These are phyloP conservation scores for Trematomus loennbergii DNA, from an alignment of 2,113 vertebrate species.

Conservation along the genomic window DNA sequence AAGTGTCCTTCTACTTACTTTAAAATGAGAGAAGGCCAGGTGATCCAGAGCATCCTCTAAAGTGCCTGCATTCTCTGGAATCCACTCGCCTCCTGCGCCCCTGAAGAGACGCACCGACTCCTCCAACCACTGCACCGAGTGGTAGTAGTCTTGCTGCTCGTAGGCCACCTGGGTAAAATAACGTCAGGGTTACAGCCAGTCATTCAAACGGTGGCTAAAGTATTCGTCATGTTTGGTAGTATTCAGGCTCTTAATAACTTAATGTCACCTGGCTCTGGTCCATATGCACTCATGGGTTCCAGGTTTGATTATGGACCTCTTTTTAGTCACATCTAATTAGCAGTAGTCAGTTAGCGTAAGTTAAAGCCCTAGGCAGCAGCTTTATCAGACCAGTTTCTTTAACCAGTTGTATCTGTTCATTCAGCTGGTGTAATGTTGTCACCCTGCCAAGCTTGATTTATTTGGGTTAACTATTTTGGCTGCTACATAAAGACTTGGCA, in stretches of 20 bases:
- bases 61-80: slow-evolving; percentile 88
- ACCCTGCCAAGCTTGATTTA: background rate
- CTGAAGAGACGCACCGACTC: slow-evolving; percentile 91
- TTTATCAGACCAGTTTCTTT: background rate
- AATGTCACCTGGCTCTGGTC: background rate
- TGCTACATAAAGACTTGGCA: background rate
- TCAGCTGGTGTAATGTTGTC: background rate
- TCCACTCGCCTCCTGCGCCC: slow-evolving; percentile 84
- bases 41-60: slow-evolving; percentile 93
- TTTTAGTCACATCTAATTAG: background rate
- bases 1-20: slow-evolving; percentile 59
- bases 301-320: background rate
- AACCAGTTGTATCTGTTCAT: slow-evolving; percentile 20
- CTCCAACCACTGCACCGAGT: slow-evolving; percentile 93
- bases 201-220: background rate
- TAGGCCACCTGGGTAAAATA: slow-evolving; percentile 89
- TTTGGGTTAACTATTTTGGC: background rate
- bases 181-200: background rate
- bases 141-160: slow-evolving; percentile 91
- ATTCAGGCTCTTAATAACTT: background rate
- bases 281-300: background rate
- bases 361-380: background rate
- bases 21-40: slow-evolving; percentile 94
- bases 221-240: too few species aligned
- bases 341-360: background rate